These are phyloP conservation scores for Globodera ellingtonae DNA, from an alignment of 1,140 invertebrate species.

Conservation along the genomic window DNA sequence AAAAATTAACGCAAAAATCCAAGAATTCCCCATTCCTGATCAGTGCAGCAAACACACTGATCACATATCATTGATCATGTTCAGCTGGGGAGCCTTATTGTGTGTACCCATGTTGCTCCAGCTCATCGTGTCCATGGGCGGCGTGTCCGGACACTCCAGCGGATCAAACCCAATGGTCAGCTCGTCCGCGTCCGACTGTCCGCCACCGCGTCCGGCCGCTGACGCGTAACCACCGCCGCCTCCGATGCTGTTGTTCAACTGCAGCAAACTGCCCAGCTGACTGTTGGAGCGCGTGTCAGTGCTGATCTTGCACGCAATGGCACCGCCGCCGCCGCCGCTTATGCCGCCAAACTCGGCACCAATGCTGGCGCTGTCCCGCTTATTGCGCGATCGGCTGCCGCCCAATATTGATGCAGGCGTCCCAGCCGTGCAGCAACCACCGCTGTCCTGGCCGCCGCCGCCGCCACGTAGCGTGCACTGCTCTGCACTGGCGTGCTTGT, in stretches of 20 bases:
- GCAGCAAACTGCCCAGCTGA: conserved; percentile 53
- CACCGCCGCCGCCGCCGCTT: neutral
- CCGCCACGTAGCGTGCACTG: conserved; percentile 6
- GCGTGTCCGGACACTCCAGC: conserved; percentile 59
- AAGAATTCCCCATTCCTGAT: no score
- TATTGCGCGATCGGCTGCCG: neutral
- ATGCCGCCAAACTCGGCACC: neutral
- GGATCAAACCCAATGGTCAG: conserved; percentile 40
- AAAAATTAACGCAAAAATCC: no score
- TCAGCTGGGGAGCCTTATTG: no score
- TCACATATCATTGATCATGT: no score
- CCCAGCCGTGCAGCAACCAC: neutral
- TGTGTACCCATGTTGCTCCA: conserved; percentile 55
- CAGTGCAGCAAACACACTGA: no score
- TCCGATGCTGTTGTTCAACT: conserved; percentile 41
- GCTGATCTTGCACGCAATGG: neutral
- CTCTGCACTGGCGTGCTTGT: conserved; percentile 12
- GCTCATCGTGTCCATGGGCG: conserved; percentile 62
- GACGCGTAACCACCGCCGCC: conserved; percentile 9
- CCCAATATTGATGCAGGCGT: neutral
- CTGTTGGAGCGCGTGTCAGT: conserved; percentile 53
- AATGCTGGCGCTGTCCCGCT: conserved; percentile 13
- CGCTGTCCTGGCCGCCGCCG: neutral
- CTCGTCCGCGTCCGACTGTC: conserved; percentile 11
- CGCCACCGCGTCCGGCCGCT: neutral